Base-by-base conservation (phyloP, 2,888 invertebrate species). In the Griposia aprilina region DNA sequence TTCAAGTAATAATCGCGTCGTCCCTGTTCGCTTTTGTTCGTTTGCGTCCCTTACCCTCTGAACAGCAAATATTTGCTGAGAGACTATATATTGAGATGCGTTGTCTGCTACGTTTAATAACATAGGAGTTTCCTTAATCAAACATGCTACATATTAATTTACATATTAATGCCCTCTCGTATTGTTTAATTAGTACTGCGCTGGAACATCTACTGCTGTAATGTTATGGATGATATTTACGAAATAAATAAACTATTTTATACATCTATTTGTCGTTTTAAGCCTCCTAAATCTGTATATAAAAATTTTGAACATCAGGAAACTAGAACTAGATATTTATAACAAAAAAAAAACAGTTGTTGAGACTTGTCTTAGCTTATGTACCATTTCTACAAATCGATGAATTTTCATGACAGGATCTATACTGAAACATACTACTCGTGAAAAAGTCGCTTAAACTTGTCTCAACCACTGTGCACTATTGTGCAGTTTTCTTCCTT, bases 61-160 rank as follows among this genome's bases (percentile, higher is more conserved):
- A 78, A 86, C 76, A 72, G 88, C 91, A 92, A 93, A 93, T 92
- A 93, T 93, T 93, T 93, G 90, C 88, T 62, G 85, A 91, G 88
- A 88, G 84, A 90, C 90, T 90, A 90, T 90, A 90, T 91, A 92
- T 91, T 90, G 91, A 89, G 91, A 89, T 90, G 88, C 86, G 88
- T 87, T 88, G 88, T 87, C 86, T 87, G 86, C 82, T 83, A 85
- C 88, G 91, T 91, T 92, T 93, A 92, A 93, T 93, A 92, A 90
- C 89, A 90, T 80, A 85, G 83, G 83, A 90, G 90, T 89, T 88
- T 87, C 89, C 84, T 83, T 87, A 78, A 89, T 90, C 90, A 92
- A 92, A 91, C 88, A 89, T 55, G 79, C 84, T 82, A 86, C 82
- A 89, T 87, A 90, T 90, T 90, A 90, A 90, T 88, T 87, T 88